Evolutionary conservation across 92 coral and sea anemone species (phyloP).

Genomic region (Palythoa grandiflora): DNA sequence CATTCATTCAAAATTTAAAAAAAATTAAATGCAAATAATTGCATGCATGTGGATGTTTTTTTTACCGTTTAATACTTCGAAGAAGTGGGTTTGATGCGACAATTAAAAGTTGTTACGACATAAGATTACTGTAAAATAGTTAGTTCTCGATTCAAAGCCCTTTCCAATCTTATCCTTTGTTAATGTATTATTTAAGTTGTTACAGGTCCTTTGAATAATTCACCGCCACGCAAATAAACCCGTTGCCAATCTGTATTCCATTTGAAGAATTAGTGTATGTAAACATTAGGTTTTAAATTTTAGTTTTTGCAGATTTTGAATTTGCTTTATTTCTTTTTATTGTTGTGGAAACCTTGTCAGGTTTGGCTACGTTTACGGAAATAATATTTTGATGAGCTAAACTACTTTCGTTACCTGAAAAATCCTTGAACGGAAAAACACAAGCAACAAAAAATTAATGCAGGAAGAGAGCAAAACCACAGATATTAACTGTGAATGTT

Average conservation of each 20-base stretch:
- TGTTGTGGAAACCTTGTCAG: background rate
- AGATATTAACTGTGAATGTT: background rate
- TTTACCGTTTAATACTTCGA: background rate
- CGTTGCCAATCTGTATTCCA: background rate
- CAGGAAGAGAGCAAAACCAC: background rate
- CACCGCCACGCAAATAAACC: background rate
- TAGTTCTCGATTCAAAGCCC: background rate
- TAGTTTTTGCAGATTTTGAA: background rate
- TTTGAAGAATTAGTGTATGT: background rate
- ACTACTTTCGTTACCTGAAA: conserved; percentile 25
- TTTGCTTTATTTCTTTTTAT: background rate
- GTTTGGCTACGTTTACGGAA: background rate
- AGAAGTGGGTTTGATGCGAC: background rate
- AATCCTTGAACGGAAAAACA: background rate
- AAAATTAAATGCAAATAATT: too few species aligned
- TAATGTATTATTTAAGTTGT: conserved; percentile 5
- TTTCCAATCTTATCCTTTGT: conserved; percentile 5
- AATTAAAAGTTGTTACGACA: background rate
- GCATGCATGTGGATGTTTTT: background rate
- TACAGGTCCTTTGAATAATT: conserved; percentile 48
- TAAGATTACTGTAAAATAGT: background rate
- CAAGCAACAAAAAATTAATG: background rate
- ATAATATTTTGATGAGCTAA: background rate
- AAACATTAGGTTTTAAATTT: background rate
- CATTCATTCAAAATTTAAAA: background rate